These are phyloP conservation scores for Ennomos erosarius DNA, from an alignment of 2,888 invertebrate genomes.

Conservation along the genomic window DNA sequence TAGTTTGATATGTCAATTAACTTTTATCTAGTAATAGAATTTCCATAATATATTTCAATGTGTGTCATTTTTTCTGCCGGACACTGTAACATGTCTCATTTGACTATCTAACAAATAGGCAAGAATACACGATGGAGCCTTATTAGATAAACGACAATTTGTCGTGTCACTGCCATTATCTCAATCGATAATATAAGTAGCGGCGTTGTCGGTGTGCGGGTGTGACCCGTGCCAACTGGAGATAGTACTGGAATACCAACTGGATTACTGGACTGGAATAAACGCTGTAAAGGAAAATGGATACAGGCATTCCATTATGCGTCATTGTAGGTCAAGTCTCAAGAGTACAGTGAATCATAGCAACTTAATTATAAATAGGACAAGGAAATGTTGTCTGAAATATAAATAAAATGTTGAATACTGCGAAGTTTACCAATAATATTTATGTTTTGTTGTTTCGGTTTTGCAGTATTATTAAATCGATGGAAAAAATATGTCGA, in stretches of 20 bases:
- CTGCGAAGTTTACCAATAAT: too few species aligned
- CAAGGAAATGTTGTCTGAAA: not conserved
- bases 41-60: not conserved
- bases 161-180: constrained; percentile 60
- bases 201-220: constrained; percentile 73
- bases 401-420: too few species aligned
- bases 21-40: not conserved
- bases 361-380: not conserved
- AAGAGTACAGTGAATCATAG: not conserved
- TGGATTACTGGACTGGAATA: constrained; percentile 1
- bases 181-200: constrained; percentile 47
- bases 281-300: not conserved
- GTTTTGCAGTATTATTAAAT: too few species aligned
- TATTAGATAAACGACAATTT: constrained; percentile 24
- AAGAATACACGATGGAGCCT: constrained; percentile 24
- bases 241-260: constrained; percentile 21
- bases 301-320: not conserved
- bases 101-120: constrained; percentile 10
- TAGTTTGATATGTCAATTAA: too few species aligned
- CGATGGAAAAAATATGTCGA: too few species aligned
- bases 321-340: constrained; percentile 3
- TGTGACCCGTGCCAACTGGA: constrained; percentile 37
- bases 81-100: constrained; percentile 4
- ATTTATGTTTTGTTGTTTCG: too few species aligned
- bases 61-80: constrained; percentile 8